Percentiles rank a stretch among this genome's conserved stretches.
Evolutionary conservation across 2,797 vertebrate genomes (phyloP).

Genomic region (Girardinus metallicus): DNA sequence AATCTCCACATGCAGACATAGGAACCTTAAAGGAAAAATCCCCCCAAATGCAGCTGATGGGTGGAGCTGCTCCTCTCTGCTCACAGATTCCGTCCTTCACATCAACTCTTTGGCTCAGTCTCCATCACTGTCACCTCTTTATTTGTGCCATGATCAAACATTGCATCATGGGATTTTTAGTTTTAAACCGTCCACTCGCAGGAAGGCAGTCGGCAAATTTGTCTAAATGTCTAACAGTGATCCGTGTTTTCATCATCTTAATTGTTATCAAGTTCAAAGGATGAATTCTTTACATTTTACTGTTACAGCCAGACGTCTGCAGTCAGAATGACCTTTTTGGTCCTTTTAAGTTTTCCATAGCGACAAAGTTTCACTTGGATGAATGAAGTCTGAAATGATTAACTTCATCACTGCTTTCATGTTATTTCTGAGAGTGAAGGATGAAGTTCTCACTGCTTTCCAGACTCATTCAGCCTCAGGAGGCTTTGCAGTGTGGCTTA

Average conservation of each 20-base stretch:
- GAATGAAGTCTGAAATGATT: neutral
- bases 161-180: neutral
- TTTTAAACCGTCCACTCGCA: neutral
- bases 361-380: neutral
- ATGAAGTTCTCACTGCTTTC: neutral
- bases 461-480: neutral
- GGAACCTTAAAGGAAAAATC: constrained; percentile 33
- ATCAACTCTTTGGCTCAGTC: neutral
- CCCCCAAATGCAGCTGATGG: neutral
- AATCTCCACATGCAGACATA: constrained; percentile 4
- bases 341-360: neutral
- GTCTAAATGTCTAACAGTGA: neutral
- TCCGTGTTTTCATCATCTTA: neutral
- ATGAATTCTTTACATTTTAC: neutral
- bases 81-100: neutral
- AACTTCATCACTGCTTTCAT: neutral
- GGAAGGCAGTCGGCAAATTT: neutral
- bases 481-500: neutral
- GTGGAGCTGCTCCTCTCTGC: neutral
- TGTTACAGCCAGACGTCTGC: neutral
- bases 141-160: neutral
- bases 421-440: neutral
- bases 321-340: neutral
- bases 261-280: neutral
- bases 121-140: neutral